Evolutionary conservation across 2,888 invertebrate species (phyloP), one percentile per base, ranked within the genome.

Genomic region (Dicyrtoma fusca): DNA sequence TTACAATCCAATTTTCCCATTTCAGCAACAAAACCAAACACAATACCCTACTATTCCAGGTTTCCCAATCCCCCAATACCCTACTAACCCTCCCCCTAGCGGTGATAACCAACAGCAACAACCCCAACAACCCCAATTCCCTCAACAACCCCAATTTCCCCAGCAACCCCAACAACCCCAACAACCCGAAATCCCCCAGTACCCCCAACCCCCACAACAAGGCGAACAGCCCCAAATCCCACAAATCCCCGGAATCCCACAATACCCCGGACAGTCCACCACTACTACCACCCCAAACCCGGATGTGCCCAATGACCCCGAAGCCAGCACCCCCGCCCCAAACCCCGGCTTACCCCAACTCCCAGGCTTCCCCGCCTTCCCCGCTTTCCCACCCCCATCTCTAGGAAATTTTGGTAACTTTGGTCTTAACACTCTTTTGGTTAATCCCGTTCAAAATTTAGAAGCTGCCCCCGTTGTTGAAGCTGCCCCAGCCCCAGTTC

Each of bases 401-500:
- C 53, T n/a, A n/a, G n/a, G n/a, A n/a, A 61, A 63, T 19, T 45
- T 63, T 63, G n/a, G n/a, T n/a, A n/a, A n/a, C n/a, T n/a, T n/a
- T n/a, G 19, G n/a, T 45, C 17, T 21, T 53, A 13, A 53, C 53
- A 53, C 3, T 34, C 34, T 57, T 57, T 26, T 14, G 1, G 14
- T 25, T 25, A 21, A 45, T 14, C 45, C 45, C 47, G 21, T 19
- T 53, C n/a, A n/a, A n/a, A 34, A 34, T 34, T 8, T 26, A 26
- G 57, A 57, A 25, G 26, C 57, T 17, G 53, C 34, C 42, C 73
- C 71, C 72, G 53, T 47, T 47, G 49, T 53, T 25, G 26, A 47
- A 42, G 71, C 61, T 53, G 51, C 45, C 42, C 72, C 55, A 69
- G 69, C 71, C 57, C 72, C 59, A 71, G 62, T 53, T n/a, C 44